A percentile compares a stretch with the other conserved stretches of the same genome.
phyloP scores from a whole-genome alignment of 2,113 vertebrate genomes.

The Chiloscyllium plagiosum region DNA sequence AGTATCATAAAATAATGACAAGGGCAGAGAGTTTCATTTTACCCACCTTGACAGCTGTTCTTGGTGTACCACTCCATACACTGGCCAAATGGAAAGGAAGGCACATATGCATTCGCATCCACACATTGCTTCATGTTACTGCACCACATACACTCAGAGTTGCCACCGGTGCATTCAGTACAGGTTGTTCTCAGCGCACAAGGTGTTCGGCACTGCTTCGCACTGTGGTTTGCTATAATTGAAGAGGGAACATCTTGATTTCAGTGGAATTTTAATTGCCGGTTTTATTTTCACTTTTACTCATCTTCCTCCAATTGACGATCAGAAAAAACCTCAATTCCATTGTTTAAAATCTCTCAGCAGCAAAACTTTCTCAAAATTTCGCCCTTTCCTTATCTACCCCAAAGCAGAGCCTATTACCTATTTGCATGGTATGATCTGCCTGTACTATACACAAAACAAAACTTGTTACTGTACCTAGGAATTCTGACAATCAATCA shows the following conservation, averaged over 20 bases:
- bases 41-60: slow-evolving; percentile 90
- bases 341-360: background rate
- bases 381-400: background rate
- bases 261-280: background rate
- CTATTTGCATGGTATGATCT: too few species aligned
- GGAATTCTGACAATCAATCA: too few species aligned
- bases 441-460: too few species aligned
- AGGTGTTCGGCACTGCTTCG: slow-evolving; percentile 87
- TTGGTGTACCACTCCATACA: slow-evolving; percentile 98
- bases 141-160: slow-evolving; percentile 99
- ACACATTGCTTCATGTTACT: slow-evolving; percentile 98
- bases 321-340: background rate
- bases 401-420: background rate
- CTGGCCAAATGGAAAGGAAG: slow-evolving; percentile 96
- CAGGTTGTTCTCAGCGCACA: slow-evolving; percentile 77
- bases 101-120: slow-evolving; percentile 94
- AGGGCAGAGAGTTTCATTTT: background rate
- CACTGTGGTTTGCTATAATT: slow-evolving; percentile 81
- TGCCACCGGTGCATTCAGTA: slow-evolving; percentile 85
- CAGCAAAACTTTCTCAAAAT: background rate
- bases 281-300: background rate
- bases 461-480: too few species aligned
- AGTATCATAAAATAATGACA: background rate
- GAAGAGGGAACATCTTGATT: background rate
- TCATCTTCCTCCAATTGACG: background rate